Percentiles rank a stretch among this genome's conserved stretches.
These are phyloP conservation scores for Characodon lateralis DNA, from an alignment of 2,797 vertebrate species.

Conservation along the genomic window DNA sequence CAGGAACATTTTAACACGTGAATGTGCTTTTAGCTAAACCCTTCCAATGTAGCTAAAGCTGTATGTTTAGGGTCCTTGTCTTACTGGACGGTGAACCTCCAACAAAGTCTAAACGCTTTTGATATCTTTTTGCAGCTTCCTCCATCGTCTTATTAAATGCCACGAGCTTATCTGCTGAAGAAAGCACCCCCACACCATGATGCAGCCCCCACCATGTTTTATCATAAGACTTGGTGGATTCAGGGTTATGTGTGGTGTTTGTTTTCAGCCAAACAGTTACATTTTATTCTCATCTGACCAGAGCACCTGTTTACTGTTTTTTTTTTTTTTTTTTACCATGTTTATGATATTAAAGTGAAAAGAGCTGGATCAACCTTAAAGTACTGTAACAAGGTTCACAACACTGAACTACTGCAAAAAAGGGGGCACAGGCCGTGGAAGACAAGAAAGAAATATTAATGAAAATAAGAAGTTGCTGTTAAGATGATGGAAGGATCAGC, in stretches of 20 bases:
- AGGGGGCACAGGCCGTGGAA: background rate
- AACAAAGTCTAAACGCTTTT: background rate
- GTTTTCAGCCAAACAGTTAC: background rate
- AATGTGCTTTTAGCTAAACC: background rate
- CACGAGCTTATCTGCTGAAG: background rate
- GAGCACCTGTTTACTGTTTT: background rate
- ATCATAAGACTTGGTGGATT: background rate
- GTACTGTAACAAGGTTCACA: background rate
- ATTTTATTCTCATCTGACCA: background rate
- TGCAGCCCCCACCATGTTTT: background rate
- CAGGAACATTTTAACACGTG: background rate
- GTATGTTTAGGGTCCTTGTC: too few relatives aligned
- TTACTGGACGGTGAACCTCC: background rate
- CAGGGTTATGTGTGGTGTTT: background rate
- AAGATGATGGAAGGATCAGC: background rate
- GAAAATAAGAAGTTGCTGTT: background rate
- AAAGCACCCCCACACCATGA: too few relatives aligned
- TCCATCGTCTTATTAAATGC: background rate
- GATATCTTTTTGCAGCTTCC: background rate
- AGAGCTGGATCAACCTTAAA: background rate
- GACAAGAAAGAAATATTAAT: background rate
- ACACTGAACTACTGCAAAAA: background rate
- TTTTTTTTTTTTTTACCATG: background rate
- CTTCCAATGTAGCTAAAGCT: background rate
- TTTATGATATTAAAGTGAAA: background rate